Evolutionary conservation across 2,888 invertebrate species (phyloP), one percentile per base, ranked within the genome.

Genomic region (Sarcophaga subvicina): DNA sequence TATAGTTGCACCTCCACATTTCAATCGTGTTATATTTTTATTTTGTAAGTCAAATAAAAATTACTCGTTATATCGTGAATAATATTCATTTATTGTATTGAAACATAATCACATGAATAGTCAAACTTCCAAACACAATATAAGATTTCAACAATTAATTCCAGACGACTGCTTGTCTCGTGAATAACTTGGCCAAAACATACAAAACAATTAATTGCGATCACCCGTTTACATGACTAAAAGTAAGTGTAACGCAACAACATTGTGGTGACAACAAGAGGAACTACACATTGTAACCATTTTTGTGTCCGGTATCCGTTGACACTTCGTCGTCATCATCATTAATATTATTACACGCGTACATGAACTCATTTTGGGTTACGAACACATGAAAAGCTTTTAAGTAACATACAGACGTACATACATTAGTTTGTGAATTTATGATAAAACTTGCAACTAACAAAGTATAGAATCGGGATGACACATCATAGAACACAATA

Each of bases 281-380:
- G 83, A 83, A 77, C 73, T 80, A 69, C 63, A 73, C 64, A 73
- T 72, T 83, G 64, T 60, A 83, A 59, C 27, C 49, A 27, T 49
- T 80, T 80, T 77, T 73, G 77, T 83, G 63, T 80, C 25, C 71
- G 73, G 80, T 64, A 86, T 86, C 83, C 86, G 83, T 80, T 86
- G 83, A 80, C 80, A 80, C 73, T 83, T 86, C 73, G 80, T 83
- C 83, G 77, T 79, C 49, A 62, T 67, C 59, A 25, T 60, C 47
- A 62, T 54, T 54, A 47, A 63, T 60, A 20, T 27, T 54, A 49
- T 54, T 59, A 66, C 45, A 73, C 22, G 64, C 72, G 66, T 12
- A 62, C 60, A 45, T 62, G 54, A 37, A 77, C 67, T 54, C 12
- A 54, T 14, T 54, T 12, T 54, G 54, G 54, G 54, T 17, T 17